Percentiles rank a stretch among this genome's conserved stretches.
Conservation (phyloP, 2,113 vertebrate genomes). For the Lasiurus borealis region DNA sequence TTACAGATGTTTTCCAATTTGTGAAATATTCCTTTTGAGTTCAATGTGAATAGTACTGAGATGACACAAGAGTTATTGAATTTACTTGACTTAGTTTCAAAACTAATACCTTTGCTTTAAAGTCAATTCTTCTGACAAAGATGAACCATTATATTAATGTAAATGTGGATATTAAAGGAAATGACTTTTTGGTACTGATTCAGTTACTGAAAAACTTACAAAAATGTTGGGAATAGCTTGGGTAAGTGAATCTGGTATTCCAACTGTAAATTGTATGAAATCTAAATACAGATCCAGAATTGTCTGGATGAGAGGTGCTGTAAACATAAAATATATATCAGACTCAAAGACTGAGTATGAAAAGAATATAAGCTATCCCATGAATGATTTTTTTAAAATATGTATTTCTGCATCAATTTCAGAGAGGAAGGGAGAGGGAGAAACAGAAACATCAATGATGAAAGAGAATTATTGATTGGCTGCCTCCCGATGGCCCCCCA, state of each 20-base stretch:
- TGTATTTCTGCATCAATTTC: too few relatives aligned
- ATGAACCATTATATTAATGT: not conserved
- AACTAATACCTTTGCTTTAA: not conserved
- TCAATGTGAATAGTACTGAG: not conserved
- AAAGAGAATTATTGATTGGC: too few relatives aligned
- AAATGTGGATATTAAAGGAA: not conserved
- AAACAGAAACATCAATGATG: too few relatives aligned
- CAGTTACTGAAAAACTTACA: not conserved
- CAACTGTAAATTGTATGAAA: not conserved
- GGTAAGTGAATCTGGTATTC: not conserved
- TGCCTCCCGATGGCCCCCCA: too few relatives aligned
- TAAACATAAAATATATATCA: not conserved
- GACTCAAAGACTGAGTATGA: conserved; percentile 3
- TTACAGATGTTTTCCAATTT: not conserved
- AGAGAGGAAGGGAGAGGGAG: too few relatives aligned
- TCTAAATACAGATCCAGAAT: not conserved
- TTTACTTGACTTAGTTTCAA: not conserved
- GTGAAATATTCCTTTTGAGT: not conserved
- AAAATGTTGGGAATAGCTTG: not conserved
- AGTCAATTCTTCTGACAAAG: not conserved
- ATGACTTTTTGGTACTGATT: not conserved
- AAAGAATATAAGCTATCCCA: conserved; percentile 2
- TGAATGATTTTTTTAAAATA: not conserved
- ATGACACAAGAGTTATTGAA: not conserved
- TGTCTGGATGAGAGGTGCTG: not conserved